phyloP scores from a whole-genome alignment of 2,797 vertebrate species.

The Sebastes elongatus region DNA sequence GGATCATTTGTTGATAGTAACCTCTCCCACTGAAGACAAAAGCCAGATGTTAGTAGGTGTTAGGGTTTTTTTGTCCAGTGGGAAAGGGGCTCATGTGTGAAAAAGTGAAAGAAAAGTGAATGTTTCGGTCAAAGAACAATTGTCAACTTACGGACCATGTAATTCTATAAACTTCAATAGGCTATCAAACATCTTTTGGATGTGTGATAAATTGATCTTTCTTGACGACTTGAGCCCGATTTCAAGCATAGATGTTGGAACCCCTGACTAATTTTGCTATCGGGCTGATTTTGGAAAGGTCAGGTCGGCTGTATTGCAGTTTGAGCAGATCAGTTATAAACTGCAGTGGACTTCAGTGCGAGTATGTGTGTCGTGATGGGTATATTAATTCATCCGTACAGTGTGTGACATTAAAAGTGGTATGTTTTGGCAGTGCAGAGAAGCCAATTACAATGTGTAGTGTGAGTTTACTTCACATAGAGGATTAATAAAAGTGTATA shows the following conservation, averaged over 20 bases:
- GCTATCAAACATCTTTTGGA: background rate
- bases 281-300: background rate
- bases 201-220: background rate
- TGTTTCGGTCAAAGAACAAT: background rate
- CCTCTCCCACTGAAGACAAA: too few species aligned
- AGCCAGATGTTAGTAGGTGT: too few species aligned
- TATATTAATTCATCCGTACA: background rate
- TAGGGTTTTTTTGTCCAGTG: rapidly evolving
- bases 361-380: background rate
- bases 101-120: background rate
- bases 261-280: background rate
- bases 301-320: background rate
- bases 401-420: background rate
- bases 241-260: background rate
- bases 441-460: background rate
- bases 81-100: background rate
- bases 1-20: too few species aligned
- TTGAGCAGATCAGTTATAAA: background rate
- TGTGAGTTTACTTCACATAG: background rate
- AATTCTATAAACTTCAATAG: background rate
- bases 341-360: background rate
- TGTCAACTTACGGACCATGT: background rate
- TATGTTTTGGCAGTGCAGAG: background rate
- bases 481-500: background rate
- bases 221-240: background rate